Conservation (phyloP, 1,140 invertebrate genomes). For the Scaptomyza pallida region DNA sequence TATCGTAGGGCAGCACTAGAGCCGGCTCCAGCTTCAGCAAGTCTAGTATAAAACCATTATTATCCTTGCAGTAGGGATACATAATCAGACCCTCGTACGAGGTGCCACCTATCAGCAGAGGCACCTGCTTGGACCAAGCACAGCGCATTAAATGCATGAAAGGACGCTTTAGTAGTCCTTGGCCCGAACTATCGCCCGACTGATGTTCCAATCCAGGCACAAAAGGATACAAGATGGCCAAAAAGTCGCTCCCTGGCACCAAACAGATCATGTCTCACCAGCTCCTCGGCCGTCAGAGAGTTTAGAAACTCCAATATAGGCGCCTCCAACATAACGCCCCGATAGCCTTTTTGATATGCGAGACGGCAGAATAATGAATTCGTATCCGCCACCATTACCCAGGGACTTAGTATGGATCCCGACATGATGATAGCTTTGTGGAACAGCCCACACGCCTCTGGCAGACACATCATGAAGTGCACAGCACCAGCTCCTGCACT, state of each 20-base stretch:
- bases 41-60: constrained; percentile 53
- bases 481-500: constrained; percentile 79
- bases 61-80: constrained; percentile 47
- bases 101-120: constrained; percentile 80
- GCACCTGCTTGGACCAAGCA: constrained; percentile 76
- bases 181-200: background rate
- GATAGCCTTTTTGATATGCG: constrained; percentile 55
- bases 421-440: constrained; percentile 87
- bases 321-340: constrained; percentile 60
- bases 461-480: constrained; percentile 68
- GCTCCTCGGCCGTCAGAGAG: constrained; percentile 86
- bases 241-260: constrained; percentile 35
- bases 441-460: constrained; percentile 84
- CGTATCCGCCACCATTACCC: constrained; percentile 40
- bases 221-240: constrained; percentile 57
- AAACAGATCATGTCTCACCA: constrained; percentile 62
- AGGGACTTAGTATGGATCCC: constrained; percentile 85
- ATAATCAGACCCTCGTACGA: constrained; percentile 74
- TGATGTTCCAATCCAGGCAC: constrained; percentile 70
- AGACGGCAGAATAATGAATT: constrained; percentile 36
- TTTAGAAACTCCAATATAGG: constrained; percentile 81
- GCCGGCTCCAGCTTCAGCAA: constrained; percentile 45
- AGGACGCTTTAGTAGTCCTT: constrained; percentile 37
- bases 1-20: constrained; percentile 53
- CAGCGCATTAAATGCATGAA: constrained; percentile 57